Percentiles rank a stretch among this genome's conserved stretches.
Evolutionary conservation across 2,113 vertebrate genomes (phyloP).

Genomic region (Fukomys damarensis): DNA sequence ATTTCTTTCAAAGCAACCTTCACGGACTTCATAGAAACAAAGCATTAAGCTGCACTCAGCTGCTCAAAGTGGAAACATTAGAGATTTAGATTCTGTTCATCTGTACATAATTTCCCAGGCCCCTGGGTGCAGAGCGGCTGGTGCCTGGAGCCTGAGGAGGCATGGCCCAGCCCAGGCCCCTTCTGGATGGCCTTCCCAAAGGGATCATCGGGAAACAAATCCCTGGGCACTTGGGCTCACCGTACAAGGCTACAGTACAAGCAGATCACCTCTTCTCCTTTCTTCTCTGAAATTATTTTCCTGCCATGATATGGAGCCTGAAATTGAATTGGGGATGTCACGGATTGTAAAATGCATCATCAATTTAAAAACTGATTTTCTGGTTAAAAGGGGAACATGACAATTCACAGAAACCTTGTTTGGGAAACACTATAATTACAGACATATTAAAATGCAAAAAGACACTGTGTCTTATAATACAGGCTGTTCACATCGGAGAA

Average conservation of each 20-base stretch:
- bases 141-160: no score
- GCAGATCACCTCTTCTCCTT: not conserved
- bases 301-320: not conserved
- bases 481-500: rapidly evolving
- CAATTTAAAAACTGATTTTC: not conserved
- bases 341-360: not conserved
- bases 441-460: not conserved
- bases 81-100: not conserved
- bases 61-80: not conserved
- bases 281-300: not conserved
- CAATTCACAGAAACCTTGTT: not conserved
- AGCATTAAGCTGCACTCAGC: not conserved
- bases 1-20: constrained; percentile 32
- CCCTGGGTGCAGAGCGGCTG: not conserved
- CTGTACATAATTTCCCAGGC: not conserved
- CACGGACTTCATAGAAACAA: not conserved
- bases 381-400: not conserved
- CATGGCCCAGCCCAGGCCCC: rapidly evolving
- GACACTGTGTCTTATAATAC: not conserved
- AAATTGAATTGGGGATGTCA: not conserved
- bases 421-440: not conserved
- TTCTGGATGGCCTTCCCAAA: rapidly evolving
- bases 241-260: rapidly evolving
- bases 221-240: rapidly evolving
- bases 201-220: rapidly evolving